phyloP scores from a whole-genome alignment of 2,888 invertebrate species.

The Pseudeuparius sepicola region DNA sequence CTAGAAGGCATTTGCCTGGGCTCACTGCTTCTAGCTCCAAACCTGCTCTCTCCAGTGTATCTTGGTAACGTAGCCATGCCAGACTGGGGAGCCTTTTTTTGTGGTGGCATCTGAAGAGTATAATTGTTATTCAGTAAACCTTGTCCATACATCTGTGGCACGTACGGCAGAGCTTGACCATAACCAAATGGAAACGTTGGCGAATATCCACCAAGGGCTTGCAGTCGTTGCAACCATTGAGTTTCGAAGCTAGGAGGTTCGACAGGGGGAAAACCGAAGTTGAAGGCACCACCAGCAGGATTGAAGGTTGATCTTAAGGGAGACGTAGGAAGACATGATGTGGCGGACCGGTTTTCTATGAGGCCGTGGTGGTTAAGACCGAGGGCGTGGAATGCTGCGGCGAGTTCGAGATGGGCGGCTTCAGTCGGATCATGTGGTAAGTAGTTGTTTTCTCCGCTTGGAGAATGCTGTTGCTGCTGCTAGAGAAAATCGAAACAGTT shows the following conservation, averaged over 20 bases:
- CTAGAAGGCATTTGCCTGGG: constrained; percentile 27
- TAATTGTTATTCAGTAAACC: constrained; percentile 25
- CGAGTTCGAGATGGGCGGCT: constrained; percentile 30
- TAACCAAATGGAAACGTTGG: constrained; percentile 28
- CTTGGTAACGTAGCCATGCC: constrained; percentile 33
- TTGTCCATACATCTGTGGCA: constrained; percentile 17
- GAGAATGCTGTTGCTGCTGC: constrained; percentile 23
- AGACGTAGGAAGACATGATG: constrained; percentile 34
- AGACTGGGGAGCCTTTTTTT: constrained; percentile 33
- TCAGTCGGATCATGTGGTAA: constrained; percentile 25
- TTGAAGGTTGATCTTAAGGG: constrained; percentile 34
- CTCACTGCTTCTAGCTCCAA: constrained; percentile 32
- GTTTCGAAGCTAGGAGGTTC: constrained; percentile 27
- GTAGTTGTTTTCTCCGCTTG: constrained; percentile 25
- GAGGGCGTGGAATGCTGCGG: constrained; percentile 31
- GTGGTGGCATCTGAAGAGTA: constrained; percentile 35
- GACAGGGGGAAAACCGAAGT: constrained; percentile 30
- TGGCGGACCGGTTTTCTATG: constrained; percentile 35
- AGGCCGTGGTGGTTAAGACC: constrained; percentile 32
- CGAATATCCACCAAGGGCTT: constrained; percentile 41
- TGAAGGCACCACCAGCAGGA: constrained; percentile 31
- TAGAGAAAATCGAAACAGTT: constrained; percentile 7
- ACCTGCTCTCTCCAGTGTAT: constrained; percentile 29
- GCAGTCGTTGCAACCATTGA: constrained; percentile 44
- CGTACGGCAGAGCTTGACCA: constrained; percentile 25